Evolutionary conservation across 2,113 vertebrate genomes (phyloP).

Genomic region (Eurystomus gularis): DNA sequence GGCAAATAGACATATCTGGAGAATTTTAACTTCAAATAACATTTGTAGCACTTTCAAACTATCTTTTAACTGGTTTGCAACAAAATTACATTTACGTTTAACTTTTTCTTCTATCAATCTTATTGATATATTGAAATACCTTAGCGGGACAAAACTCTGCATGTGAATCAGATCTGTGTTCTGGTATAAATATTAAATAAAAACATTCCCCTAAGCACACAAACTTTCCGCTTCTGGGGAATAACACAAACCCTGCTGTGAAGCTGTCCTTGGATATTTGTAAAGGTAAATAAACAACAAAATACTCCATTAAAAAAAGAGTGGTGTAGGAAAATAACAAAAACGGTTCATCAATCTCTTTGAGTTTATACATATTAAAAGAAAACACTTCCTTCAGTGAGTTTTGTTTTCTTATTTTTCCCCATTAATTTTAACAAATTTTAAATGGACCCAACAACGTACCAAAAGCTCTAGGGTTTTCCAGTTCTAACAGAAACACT

Average conservation of each 20-base stretch:
- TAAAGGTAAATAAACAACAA: conserved; percentile 45
- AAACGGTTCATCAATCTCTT: not conserved
- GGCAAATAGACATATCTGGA: not conserved
- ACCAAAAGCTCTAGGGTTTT: not conserved
- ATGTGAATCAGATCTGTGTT: not conserved
- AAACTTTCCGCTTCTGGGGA: not conserved
- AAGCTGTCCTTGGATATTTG: conserved; percentile 16
- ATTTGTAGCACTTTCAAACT: not conserved
- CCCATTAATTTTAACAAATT: conserved; percentile 16
- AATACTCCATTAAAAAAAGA: conserved; percentile 36
- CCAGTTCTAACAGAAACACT: not conserved
- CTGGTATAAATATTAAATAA: not conserved
- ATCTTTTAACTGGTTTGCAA: not conserved
- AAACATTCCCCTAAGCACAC: not conserved
- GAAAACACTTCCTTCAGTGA: not conserved
- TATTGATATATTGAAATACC: not conserved
- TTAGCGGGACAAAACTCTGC: not conserved
- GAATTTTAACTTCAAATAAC: not conserved
- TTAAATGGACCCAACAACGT: not conserved
- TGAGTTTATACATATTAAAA: not conserved
- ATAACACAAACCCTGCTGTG: not conserved
- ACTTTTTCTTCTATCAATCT: not conserved
- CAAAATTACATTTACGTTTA: not conserved
- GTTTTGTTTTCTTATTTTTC: not conserved
- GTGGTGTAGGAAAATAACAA: not conserved